phyloP scores from a whole-genome alignment of 2,797 vertebrate genomes.

The Pantherophis alleghaniensis region DNA sequence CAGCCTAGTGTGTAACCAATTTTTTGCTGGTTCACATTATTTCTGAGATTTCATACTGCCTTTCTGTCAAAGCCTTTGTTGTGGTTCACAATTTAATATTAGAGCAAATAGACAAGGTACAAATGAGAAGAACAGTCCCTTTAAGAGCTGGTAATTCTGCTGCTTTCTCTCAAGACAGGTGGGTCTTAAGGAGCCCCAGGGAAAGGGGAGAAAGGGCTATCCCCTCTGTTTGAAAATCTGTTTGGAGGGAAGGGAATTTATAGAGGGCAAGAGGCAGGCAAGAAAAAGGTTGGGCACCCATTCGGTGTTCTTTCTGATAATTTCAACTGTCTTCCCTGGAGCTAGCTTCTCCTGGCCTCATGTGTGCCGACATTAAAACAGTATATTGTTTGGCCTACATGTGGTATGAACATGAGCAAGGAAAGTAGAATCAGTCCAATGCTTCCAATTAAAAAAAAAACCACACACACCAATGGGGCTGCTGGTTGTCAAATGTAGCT shows the following conservation, averaged over 20 bases:
- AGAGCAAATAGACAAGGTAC: not conserved
- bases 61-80: not conserved
- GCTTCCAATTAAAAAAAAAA: not conserved
- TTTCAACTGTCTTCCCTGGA: not conserved
- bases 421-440: not conserved
- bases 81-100: not conserved
- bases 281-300: not conserved
- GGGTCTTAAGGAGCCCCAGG: not conserved
- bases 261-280: not conserved
- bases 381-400: not conserved
- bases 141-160: not conserved
- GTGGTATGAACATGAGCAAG: not conserved
- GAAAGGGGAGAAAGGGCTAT: not conserved
- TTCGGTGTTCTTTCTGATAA: not conserved
- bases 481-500: not conserved
- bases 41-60: not conserved
- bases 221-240: not conserved
- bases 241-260: not conserved
- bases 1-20: not conserved
- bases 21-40: not conserved
- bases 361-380: not conserved
- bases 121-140: not conserved
- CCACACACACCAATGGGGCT: not conserved
- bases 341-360: not conserved
- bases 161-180: not conserved